Base-by-base conservation (phyloP, 2,797 vertebrate genomes). In the Xiphophorus birchmanni region DNA sequence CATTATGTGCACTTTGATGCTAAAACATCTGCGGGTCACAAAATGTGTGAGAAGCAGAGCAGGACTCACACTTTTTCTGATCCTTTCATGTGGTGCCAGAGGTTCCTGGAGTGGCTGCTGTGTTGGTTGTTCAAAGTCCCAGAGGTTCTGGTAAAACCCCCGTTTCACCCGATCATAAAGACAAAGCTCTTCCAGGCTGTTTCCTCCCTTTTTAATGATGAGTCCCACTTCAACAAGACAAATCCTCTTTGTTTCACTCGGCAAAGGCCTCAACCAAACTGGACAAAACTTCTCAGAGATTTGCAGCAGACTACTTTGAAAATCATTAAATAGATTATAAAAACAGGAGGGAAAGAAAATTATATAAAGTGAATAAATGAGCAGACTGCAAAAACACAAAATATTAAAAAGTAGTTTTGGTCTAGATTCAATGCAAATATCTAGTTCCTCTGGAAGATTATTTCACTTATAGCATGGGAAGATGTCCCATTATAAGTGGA, bases 61-160 rank as follows among this genome's bases (percentile, higher is more conserved):
- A 82, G 74, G 74, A 81, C 67, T 75, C 52, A 60, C 76, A 60
- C 76, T 78, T 7, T 71, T 50, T 79, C 11, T 5, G 44, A 1
- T 13, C 69, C 89, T 93, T 93, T 95, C 86, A 94, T 94, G 90
- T 83, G 84, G 74, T 90, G 92, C 93, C 94, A 93, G 81, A 4
- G 58, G 74, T 75, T 90, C 50, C 80, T 32, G 80, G 82, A 87
- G 86, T 44, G 79, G 86, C 82, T 85, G 85, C 82, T 60, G 83
- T 75, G 82, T 82, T 87, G 90, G 88, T 86, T 42, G 80, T 63
- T 81, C 77, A 2, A 48, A 52, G 80, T 84, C 90, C 86, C 90
- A 26, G 35, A 73, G 83, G 89, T 45, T 67, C 83, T 29, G 69
- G 72, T 83, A 88, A 5, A 80, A 42, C 75, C 85, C 86, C 91